These are phyloP conservation scores for Papilio demoleus DNA, from an alignment of 2,888 invertebrate species.

Conservation along the genomic window DNA sequence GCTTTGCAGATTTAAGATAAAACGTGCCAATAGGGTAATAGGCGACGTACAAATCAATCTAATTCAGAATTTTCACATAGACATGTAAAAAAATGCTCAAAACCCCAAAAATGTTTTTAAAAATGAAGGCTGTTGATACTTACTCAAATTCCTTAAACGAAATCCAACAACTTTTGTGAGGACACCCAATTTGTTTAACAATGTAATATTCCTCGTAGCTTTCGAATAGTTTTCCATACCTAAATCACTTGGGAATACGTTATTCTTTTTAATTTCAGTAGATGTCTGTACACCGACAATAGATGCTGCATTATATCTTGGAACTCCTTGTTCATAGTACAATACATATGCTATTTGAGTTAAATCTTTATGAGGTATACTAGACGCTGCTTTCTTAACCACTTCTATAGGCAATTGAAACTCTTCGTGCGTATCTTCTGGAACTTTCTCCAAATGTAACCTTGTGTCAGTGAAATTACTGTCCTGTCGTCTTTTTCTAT, in stretches of 20 bases:
- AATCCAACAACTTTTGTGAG: constrained; percentile 74
- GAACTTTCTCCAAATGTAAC: constrained; percentile 53
- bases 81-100: too few species aligned
- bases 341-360: constrained; percentile 74
- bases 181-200: constrained; percentile 69
- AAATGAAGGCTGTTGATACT: too few species aligned
- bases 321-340: constrained; percentile 74
- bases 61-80: too few species aligned
- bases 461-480: constrained; percentile 59
- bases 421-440: constrained; percentile 62
- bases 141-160: constrained; percentile 72
- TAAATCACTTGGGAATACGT: constrained; percentile 69
- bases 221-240: constrained; percentile 66
- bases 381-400: constrained; percentile 65
- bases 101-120: too few species aligned
- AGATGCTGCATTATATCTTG: constrained; percentile 58
- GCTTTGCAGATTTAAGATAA: constrained; percentile 1
- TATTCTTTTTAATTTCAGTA: constrained; percentile 63
- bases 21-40: background rate
- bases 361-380: constrained; percentile 57
- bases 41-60: background rate
- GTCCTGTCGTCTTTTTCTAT: constrained; percentile 73
- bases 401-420: constrained; percentile 63
- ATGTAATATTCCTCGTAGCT: constrained; percentile 69
- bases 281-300: constrained; percentile 62